Percentiles rank a stretch among this genome's conserved stretches.
phyloP scores from a whole-genome alignment of 2,797 vertebrate species.

The Gallinago solitaria region DNA sequence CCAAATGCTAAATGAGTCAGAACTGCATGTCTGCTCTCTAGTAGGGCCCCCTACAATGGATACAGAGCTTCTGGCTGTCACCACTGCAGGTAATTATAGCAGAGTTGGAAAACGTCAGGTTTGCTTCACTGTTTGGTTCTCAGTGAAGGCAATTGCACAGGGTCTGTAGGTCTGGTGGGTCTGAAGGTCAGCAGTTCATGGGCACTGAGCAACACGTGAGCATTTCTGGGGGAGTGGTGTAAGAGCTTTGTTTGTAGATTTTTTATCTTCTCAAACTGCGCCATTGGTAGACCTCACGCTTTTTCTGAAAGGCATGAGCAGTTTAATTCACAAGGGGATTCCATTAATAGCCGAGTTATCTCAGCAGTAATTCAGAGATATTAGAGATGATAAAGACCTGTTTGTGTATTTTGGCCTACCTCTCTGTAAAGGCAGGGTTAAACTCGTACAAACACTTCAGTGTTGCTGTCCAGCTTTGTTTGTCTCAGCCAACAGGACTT shows the following conservation, averaged over 20 bases:
- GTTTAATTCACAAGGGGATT: background rate
- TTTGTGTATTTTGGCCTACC: background rate
- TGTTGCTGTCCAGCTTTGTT: background rate
- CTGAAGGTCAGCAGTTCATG: background rate
- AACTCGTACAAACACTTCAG: background rate
- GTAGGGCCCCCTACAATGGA: background rate
- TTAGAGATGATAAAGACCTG: background rate
- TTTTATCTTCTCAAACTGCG: background rate
- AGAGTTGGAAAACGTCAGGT: background rate
- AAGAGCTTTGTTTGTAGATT: background rate
- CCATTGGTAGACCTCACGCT: accelerated
- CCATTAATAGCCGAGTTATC: background rate
- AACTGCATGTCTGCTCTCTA: background rate
- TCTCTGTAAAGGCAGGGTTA: background rate
- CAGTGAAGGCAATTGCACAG: too few species aligned
- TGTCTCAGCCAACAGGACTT: background rate
- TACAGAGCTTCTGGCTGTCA: background rate
- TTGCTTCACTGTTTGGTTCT: background rate
- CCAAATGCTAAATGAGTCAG: background rate
- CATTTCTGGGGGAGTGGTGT: background rate
- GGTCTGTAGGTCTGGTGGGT: background rate
- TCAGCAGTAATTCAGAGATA: background rate
- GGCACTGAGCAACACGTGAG: background rate
- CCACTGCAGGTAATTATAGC: accelerated
- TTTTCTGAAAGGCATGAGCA: background rate